Conservation (phyloP, 2,888 invertebrate genomes). For the Fragum fragum region DNA sequence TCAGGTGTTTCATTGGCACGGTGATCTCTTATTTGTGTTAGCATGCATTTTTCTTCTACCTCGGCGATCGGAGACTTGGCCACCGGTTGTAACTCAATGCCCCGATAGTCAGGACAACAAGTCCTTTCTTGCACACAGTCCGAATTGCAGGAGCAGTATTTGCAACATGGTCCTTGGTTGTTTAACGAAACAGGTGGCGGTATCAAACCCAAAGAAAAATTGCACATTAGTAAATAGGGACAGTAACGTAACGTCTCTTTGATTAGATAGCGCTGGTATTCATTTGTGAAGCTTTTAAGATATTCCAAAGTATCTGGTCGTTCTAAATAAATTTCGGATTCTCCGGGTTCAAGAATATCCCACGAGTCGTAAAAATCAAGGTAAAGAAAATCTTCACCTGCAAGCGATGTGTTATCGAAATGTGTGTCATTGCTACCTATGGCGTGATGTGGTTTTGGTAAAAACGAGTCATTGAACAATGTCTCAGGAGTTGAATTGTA, state of each 20-base stretch:
- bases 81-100: background rate
- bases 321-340: background rate
- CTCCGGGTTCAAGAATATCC: background rate
- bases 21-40: background rate
- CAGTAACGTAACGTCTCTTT: constrained; percentile 8
- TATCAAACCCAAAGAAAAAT: background rate
- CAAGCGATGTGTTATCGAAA: background rate
- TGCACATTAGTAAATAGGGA: constrained; percentile 27
- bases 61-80: background rate
- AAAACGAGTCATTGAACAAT: too few relatives aligned
- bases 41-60: background rate
- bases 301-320: background rate
- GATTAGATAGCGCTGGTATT: constrained; percentile 8
- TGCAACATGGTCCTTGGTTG: constrained; percentile 1
- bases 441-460: too few relatives aligned
- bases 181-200: too few relatives aligned
- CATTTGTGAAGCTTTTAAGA: background rate
- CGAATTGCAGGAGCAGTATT: constrained; percentile 15
- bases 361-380: background rate
- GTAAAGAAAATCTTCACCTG: background rate
- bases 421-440: too few relatives aligned
- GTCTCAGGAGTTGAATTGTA: too few relatives aligned
- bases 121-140: constrained; percentile 9
- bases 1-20: background rate
- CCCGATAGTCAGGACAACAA: constrained; percentile 31